Conservation (phyloP, 2,888 invertebrate genomes). For the Tenthredo scrophulariae region DNA sequence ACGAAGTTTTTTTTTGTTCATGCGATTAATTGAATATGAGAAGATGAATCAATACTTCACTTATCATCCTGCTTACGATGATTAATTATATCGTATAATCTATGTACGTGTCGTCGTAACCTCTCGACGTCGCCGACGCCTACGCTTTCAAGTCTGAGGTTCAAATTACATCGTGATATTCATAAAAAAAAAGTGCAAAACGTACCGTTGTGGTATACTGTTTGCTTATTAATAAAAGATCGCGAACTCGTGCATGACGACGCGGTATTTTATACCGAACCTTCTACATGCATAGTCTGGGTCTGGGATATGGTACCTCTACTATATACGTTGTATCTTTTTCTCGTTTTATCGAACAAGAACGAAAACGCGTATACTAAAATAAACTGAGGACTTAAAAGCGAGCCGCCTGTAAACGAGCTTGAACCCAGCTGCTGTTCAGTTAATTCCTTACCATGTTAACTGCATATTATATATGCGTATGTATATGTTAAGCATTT, state of each 20-base stretch:
- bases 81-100: conserved; percentile 1
- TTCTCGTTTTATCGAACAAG: conserved; percentile 31
- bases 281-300: background rate
- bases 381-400: background rate
- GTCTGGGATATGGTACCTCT: background rate
- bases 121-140: background rate
- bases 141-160: background rate
- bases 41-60: background rate
- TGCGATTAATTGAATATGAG: background rate
- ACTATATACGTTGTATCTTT: background rate
- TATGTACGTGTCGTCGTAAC: background rate
- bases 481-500: too few relatives aligned
- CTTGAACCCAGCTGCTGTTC: background rate
- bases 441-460: conserved; percentile 12
- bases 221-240: conserved; percentile 48
- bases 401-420: background rate
- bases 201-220: background rate
- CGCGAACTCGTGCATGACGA: conserved; percentile 42
- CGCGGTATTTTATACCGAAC: background rate
- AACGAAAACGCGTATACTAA: conserved; percentile 14
- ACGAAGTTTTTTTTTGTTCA: background rate
- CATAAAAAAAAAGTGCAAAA: background rate
- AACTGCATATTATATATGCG: too few relatives aligned
- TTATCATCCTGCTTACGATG: background rate
- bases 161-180: background rate